Evolutionary conservation across 2,888 invertebrate species (phyloP).

Genomic region (Stenurella melanura): DNA sequence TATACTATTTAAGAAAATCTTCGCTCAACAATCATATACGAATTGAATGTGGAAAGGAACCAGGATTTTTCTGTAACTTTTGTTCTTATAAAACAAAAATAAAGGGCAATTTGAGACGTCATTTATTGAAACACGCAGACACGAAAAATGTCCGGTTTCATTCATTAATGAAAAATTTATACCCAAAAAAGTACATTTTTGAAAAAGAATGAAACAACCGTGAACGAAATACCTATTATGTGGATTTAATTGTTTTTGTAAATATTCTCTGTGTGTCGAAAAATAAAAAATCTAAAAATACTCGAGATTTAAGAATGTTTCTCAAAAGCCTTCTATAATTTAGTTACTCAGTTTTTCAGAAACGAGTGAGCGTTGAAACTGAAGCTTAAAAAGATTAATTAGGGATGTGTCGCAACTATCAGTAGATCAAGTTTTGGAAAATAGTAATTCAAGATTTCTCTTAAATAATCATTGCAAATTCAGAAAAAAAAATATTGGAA

Average conservation of each 20-base stretch:
- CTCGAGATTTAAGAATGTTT: background rate
- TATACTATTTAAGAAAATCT: slow-evolving; percentile 24
- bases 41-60: slow-evolving; percentile 77
- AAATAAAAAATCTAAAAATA: background rate
- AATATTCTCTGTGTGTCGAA: background rate
- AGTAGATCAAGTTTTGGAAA: too few relatives aligned
- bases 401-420: too few relatives aligned
- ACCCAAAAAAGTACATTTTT: background rate
- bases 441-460: too few relatives aligned
- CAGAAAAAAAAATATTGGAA: too few relatives aligned
- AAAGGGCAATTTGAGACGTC: slow-evolving; percentile 33
- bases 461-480: too few relatives aligned
- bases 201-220: background rate
- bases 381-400: too few relatives aligned
- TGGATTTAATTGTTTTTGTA: too few relatives aligned
- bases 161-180: background rate
- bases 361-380: too few relatives aligned
- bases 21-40: slow-evolving; percentile 86
- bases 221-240: background rate
- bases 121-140: slow-evolving; percentile 22
- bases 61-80: slow-evolving; percentile 13
- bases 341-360: too few relatives aligned
- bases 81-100: slow-evolving; percentile 38
- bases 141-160: background rate
- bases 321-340: too few relatives aligned